phyloP scores from a whole-genome alignment of 1,140 invertebrate genomes.

The Sminthurinus signatus region DNA sequence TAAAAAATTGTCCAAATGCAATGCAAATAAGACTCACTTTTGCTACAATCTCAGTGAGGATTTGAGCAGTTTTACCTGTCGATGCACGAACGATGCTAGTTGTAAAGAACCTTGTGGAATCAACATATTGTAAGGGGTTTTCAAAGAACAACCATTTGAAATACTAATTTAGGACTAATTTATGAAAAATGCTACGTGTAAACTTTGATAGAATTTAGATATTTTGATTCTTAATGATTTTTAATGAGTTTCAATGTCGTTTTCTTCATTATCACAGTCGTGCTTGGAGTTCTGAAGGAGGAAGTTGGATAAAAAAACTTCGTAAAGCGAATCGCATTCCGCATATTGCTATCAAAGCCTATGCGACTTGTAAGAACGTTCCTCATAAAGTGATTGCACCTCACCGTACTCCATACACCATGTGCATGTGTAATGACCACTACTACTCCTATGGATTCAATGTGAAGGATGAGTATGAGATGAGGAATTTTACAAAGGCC shows the following conservation, averaged over 20 bases:
- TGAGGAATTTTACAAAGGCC: neutral
- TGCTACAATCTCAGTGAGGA: neutral
- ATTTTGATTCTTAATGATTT: too few species aligned
- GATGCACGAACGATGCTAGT: neutral
- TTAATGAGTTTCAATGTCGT: too few species aligned
- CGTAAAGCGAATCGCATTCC: neutral
- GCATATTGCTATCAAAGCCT: neutral
- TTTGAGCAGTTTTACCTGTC: neutral
- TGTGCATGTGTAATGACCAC: neutral
- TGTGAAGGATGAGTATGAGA: neutral
- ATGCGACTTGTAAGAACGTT: neutral
- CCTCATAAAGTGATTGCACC: neutral
- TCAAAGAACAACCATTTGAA: too few species aligned
- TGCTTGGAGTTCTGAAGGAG: neutral
- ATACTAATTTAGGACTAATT: too few species aligned
- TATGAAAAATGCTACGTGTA: too few species aligned
- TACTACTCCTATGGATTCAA: neutral
- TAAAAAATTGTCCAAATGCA: neutral
- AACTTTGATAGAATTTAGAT: too few species aligned
- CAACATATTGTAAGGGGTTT: too few species aligned
- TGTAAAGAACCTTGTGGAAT: neutral
- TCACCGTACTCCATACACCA: neutral
- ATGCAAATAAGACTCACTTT: neutral
- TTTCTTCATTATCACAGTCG: too few species aligned
- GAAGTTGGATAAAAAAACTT: neutral